These are phyloP conservation scores for Plebejus melissa DNA, from an alignment of 2,888 invertebrate genomes.

Conservation along the genomic window DNA sequence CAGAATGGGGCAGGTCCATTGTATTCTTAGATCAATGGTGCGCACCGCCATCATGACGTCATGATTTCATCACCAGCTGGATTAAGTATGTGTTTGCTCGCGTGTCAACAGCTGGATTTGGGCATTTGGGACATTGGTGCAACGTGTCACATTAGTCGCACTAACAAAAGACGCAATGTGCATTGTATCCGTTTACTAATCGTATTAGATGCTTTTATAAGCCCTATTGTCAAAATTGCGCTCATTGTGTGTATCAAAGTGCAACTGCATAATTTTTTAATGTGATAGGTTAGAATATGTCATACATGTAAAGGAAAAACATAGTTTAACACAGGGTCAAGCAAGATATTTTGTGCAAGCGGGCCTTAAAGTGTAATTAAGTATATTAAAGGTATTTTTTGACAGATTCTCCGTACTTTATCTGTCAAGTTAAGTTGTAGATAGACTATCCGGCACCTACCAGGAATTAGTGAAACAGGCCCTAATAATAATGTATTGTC, in stretches of 20 bases:
- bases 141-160: not conserved
- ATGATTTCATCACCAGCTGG: not conserved
- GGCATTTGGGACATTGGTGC: conserved; percentile 3
- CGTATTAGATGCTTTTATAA: not conserved
- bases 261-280: not conserved
- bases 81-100: not conserved
- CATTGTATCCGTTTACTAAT: conserved; percentile 3
- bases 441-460: too few relatives aligned
- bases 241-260: not conserved
- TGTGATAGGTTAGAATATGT: too few relatives aligned
- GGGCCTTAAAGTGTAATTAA: too few relatives aligned
- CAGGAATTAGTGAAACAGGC: too few relatives aligned
- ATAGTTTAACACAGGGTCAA: too few relatives aligned
- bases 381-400: too few relatives aligned
- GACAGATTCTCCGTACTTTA: too few relatives aligned
- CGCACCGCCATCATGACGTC: not conserved
- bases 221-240: not conserved
- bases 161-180: conserved; percentile 4
- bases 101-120: conserved; percentile 11
- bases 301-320: too few relatives aligned
- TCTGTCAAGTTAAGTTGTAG: too few relatives aligned
- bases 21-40: conserved; percentile 10
- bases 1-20: too few relatives aligned
- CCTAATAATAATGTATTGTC: too few relatives aligned
- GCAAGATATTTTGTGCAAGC: too few relatives aligned